phyloP scores from a whole-genome alignment of 1,140 invertebrate genomes.

The Anadara kagoshimensis region DNA sequence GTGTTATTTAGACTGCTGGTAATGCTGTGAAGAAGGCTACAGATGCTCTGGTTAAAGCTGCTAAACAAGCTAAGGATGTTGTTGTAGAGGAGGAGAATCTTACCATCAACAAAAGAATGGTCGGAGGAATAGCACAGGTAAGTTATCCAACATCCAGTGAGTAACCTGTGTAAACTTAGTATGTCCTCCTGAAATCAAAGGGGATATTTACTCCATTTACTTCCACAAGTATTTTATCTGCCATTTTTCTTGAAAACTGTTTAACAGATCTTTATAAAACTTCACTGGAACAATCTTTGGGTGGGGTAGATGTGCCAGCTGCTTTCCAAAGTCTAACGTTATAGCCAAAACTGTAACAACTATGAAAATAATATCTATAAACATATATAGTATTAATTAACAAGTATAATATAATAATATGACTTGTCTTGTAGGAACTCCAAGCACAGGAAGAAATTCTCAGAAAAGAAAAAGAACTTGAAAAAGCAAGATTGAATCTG shows the following conservation, averaged over 20 bases:
- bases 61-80: constrained; percentile 91
- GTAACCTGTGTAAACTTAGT: constrained; percentile 2
- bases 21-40: constrained; percentile 98
- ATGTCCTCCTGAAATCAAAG: not conserved
- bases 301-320: no score
- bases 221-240: constrained; percentile 12
- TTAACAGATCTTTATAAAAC: no score
- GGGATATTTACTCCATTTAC: not conserved
- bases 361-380: no score
- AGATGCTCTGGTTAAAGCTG: constrained; percentile 95
- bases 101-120: constrained; percentile 92
- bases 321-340: not conserved
- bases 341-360: no score
- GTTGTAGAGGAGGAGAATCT: constrained; percentile 88
- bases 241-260: no score
- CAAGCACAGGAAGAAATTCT: constrained; percentile 84
- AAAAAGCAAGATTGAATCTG: constrained; percentile 90
- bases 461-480: constrained; percentile 93
- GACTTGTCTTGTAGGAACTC: constrained; percentile 67
- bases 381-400: no score
- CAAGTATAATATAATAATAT: no score
- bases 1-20: constrained; percentile 85
- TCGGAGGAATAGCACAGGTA: constrained; percentile 82
- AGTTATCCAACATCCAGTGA: not conserved
- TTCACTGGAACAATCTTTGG: no score